phyloP scores from a whole-genome alignment of 2,797 vertebrate species.

The Huso huso region DNA sequence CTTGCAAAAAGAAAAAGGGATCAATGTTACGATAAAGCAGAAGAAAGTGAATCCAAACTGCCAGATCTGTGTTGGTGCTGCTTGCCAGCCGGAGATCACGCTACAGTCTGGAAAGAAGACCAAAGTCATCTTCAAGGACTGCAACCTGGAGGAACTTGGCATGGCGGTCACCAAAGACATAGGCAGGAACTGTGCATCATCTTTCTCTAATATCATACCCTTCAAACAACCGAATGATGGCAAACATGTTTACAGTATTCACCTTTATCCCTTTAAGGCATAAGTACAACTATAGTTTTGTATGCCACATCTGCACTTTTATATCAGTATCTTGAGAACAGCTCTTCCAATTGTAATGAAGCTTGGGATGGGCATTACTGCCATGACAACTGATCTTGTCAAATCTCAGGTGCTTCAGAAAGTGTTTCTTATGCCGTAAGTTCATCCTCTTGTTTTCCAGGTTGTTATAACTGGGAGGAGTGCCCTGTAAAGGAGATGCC shows the following conservation, averaged over 20 bases:
- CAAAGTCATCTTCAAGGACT: conserved; percentile 59
- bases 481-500: conserved; percentile 43
- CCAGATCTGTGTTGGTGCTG: conserved; percentile 50
- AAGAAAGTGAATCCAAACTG: conserved; percentile 45
- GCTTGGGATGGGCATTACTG: too few relatives aligned
- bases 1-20: conserved; percentile 31
- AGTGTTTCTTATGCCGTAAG: background rate
- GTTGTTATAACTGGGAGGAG: conserved; percentile 22
- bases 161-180: conserved; percentile 48
- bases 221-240: too few relatives aligned
- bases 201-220: background rate
- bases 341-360: too few relatives aligned
- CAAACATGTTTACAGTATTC: background rate
- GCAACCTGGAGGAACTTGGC: conserved; percentile 44
- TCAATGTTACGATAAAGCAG: conserved; percentile 51
- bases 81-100: conserved; percentile 37
- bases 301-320: background rate
- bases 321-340: too few relatives aligned
- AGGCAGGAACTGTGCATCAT: conserved; percentile 33
- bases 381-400: too few relatives aligned
- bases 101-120: conserved; percentile 40
- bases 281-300: background rate
- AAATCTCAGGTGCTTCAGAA: too few relatives aligned
- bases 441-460: conserved; percentile 28
- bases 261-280: background rate